Evolutionary conservation across 2,888 invertebrate species (phyloP).

Genomic region (Malachius bipustulatus): DNA sequence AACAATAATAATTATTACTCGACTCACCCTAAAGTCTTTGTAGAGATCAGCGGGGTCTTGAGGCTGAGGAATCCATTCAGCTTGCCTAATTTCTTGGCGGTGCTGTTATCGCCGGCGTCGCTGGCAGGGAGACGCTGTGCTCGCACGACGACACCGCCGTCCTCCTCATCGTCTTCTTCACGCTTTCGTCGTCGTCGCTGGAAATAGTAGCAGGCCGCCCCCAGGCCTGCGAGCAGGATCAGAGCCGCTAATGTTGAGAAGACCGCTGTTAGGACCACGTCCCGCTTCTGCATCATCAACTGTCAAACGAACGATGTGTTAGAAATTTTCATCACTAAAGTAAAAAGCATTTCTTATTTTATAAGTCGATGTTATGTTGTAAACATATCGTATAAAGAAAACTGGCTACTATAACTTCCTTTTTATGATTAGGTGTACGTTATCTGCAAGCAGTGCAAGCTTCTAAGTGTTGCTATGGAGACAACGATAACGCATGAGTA

Average conservation of each 20-base stretch:
- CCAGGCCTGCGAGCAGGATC: conserved; percentile 44
- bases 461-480: too few species aligned
- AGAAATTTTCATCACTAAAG: too few species aligned
- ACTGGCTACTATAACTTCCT: too few species aligned
- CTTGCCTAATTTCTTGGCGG: conserved; percentile 43
- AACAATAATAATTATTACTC: too few species aligned
- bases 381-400: too few species aligned
- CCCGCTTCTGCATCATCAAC: conserved; percentile 58
- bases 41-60: conserved; percentile 62
- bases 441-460: too few species aligned
- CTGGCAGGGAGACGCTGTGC: conserved; percentile 28
- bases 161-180: conserved; percentile 45
- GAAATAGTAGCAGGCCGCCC: conserved; percentile 44
- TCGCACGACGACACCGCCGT: conserved; percentile 22
- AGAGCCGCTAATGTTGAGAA: conserved; percentile 51
- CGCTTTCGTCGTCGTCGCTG: conserved; percentile 44
- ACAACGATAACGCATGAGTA: too few species aligned
- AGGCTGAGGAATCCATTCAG: conserved; percentile 57
- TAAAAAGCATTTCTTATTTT: too few species aligned
- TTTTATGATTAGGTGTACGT: too few species aligned
- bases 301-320: conserved; percentile 32
- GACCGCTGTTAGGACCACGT: conserved; percentile 52
- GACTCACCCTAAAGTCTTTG: conserved; percentile 66
- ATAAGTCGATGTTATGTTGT: too few species aligned
- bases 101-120: conserved; percentile 40